Evolutionary conservation across 2,888 invertebrate genomes (phyloP).

Genomic region (Brachylomia viminalis): DNA sequence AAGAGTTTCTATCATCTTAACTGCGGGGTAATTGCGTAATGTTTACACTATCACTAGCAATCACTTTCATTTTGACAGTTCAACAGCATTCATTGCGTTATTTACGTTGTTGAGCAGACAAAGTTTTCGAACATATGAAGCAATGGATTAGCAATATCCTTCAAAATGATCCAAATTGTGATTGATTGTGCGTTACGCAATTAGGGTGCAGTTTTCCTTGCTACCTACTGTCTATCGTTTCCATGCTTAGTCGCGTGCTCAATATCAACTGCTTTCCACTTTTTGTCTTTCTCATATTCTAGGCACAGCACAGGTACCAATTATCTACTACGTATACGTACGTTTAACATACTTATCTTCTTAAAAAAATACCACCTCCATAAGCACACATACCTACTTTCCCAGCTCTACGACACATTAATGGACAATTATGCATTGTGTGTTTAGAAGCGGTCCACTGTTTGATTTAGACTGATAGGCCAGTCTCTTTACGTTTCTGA

Average conservation of each 20-base stretch:
- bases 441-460: conserved; percentile 72
- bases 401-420: conserved; percentile 67
- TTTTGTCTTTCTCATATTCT: neutral
- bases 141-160: too few species aligned
- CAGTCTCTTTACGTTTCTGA: conserved; percentile 73
- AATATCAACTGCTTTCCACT: neutral
- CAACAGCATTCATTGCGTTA: too few species aligned
- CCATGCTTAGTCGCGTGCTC: neutral
- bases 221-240: neutral
- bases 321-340: too few species aligned
- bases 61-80: too few species aligned
- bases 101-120: too few species aligned
- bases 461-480: conserved; percentile 82
- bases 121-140: too few species aligned
- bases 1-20: neutral
- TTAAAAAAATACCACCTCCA: conserved; percentile 37
- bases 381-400: conserved; percentile 29
- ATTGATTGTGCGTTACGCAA: too few species aligned
- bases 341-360: too few species aligned
- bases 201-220: neutral
- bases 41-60: too few species aligned
- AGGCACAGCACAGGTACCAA: too few species aligned
- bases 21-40: too few species aligned
- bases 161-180: too few species aligned
- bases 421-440: conserved; percentile 84